A percentile compares a stretch with the other conserved stretches of the same genome.
These are phyloP conservation scores for Typhlomys cinereus DNA, from an alignment of 2,113 vertebrate species.

Conservation along the genomic window DNA sequence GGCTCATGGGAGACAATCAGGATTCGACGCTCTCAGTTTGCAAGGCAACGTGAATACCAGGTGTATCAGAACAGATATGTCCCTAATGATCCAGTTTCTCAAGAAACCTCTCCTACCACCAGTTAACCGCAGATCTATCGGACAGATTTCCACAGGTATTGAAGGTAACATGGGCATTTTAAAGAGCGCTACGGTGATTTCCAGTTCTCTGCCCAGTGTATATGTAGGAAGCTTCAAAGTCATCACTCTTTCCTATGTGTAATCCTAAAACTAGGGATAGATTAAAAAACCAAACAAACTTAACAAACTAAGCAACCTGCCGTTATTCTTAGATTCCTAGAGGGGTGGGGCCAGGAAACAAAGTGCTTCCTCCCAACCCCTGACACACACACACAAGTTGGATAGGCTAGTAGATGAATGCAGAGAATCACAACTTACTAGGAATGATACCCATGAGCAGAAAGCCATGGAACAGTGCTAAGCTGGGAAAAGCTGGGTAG, in stretches of 20 bases:
- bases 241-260: not conserved
- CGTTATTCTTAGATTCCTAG: not conserved
- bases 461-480: not conserved
- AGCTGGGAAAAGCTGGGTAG: not conserved
- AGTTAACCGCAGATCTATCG: not conserved
- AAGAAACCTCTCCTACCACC: not conserved
- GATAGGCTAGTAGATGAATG: not conserved
- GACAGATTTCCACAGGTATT: not conserved
- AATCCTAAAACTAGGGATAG: too few species aligned
- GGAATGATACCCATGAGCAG: not conserved
- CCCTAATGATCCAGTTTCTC: not conserved
- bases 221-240: not conserved
- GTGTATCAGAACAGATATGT: constrained; percentile 38
- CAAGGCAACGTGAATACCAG: constrained; percentile 24
- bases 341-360: not conserved
- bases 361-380: not conserved
- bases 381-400: not conserved
- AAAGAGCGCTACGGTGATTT: not conserved
- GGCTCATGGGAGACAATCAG: constrained; percentile 35
- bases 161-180: not conserved
- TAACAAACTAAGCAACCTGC: not conserved
- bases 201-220: not conserved
- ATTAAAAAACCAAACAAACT: not conserved
- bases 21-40: not conserved
- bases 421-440: not conserved